Evolutionary conservation across 1,140 invertebrate genomes (phyloP).

Genomic region (Oedothorax gibbosus): DNA sequence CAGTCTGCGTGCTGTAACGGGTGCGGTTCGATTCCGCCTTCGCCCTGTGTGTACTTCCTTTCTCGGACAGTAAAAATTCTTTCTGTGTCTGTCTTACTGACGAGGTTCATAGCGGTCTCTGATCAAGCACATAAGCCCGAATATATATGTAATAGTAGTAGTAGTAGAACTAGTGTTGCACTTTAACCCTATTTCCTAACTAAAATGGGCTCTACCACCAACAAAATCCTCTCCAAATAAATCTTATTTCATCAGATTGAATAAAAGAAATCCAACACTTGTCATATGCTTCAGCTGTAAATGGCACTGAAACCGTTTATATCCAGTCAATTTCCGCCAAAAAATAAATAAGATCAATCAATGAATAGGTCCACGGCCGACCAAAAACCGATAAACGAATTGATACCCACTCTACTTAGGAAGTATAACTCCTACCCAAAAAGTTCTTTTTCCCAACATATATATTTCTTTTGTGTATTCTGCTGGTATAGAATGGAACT

Average conservation of each 20-base stretch:
- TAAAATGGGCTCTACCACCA: no score
- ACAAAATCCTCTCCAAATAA: no score
- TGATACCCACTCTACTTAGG: slow-evolving; percentile 30
- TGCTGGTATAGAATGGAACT: slow-evolving; percentile 28
- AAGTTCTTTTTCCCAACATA: slow-evolving; percentile 16
- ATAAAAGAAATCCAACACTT: neutral
- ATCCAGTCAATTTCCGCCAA: neutral
- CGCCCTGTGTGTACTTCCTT: no score
- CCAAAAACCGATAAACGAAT: slow-evolving; percentile 18
- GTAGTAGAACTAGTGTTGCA: no score
- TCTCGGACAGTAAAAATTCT: no score
- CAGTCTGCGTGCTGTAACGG: no score
- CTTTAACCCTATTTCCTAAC: neutral
- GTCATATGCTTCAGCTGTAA: neutral
- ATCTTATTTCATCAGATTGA: no score
- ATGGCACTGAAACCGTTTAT: slow-evolving; percentile 24
- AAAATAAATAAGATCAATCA: slow-evolving; percentile 31
- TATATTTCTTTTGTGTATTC: slow-evolving; percentile 40
- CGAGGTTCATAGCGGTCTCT: no score
- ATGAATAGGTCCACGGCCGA: neutral
- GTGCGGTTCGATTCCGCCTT: no score
- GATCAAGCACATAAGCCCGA: no score
- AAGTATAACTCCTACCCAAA: slow-evolving; percentile 22
- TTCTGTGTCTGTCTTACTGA: no score
- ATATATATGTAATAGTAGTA: no score